Evolutionary conservation across 2,888 invertebrate species (phyloP).

Genomic region (Mellilla xanthometata): DNA sequence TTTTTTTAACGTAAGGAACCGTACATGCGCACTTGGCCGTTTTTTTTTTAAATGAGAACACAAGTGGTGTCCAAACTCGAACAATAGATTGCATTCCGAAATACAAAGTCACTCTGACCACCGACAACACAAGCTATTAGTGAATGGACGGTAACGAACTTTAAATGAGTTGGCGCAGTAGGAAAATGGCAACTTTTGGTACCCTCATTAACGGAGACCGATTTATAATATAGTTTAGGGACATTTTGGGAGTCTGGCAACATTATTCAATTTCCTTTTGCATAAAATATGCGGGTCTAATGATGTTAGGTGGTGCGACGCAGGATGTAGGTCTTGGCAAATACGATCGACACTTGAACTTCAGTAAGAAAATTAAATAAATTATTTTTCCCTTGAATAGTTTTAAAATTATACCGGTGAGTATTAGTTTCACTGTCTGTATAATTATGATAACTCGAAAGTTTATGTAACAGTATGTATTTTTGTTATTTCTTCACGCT

Average conservation of each 20-base stretch:
- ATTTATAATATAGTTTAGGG: constrained; percentile 21
- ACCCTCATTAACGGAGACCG: constrained; percentile 26
- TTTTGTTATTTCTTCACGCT: too few relatives aligned
- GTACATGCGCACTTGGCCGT: too few relatives aligned
- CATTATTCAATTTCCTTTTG: constrained; percentile 16
- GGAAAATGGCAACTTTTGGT: constrained; percentile 22
- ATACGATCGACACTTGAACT: too few relatives aligned
- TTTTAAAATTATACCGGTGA: too few relatives aligned
- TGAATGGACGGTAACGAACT: constrained; percentile 37
- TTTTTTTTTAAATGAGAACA: too few relatives aligned
- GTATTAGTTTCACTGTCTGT: too few relatives aligned
- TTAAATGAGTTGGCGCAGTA: constrained; percentile 42
- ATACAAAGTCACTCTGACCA: constrained; percentile 22
- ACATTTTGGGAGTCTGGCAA: constrained; percentile 11
- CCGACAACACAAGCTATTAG: constrained; percentile 26
- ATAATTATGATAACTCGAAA: too few relatives aligned
- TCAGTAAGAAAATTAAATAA: too few relatives aligned
- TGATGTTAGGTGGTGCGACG: constrained; percentile 12
- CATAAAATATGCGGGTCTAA: constrained; percentile 14
- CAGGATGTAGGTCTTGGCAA: background rate
- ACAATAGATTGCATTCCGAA: constrained; percentile 16
- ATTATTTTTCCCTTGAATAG: too few relatives aligned
- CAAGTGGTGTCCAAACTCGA: too few relatives aligned
- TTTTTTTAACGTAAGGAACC: too few relatives aligned
- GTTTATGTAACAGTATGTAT: too few relatives aligned